Evolutionary conservation across 2,113 vertebrate genomes (phyloP).

Genomic region (Elephas maximus): DNA sequence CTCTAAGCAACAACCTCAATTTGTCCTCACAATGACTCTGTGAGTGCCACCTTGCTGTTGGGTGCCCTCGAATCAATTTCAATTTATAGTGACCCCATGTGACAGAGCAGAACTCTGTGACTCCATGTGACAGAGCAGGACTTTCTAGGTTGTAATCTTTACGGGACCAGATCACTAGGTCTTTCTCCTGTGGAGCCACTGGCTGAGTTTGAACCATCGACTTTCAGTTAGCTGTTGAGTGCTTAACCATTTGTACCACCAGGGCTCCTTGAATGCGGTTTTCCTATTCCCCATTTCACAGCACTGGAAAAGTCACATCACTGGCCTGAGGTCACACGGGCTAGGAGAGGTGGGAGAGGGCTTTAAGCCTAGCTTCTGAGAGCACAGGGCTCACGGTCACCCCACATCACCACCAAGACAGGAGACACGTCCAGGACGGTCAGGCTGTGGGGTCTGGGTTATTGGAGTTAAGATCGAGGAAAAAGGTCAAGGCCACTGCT

Average conservation of each 20-base stretch:
- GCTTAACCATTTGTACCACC: background rate
- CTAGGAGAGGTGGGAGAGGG: background rate
- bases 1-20: background rate
- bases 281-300: accelerated
- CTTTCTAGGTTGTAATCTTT: too few relatives aligned
- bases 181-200: too few relatives aligned
- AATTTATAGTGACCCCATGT: too few relatives aligned
- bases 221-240: background rate
- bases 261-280: background rate
- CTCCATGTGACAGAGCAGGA: too few relatives aligned
- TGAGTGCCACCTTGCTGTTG: background rate
- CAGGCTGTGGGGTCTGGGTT: background rate
- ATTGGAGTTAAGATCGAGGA: background rate
- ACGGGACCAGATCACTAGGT: too few relatives aligned
- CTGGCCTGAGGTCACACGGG: background rate
- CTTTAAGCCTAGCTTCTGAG: background rate
- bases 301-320: accelerated
- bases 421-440: accelerated
- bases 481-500: background rate
- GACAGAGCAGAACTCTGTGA: too few relatives aligned
- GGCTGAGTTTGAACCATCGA: too few relatives aligned
- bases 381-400: accelerated
- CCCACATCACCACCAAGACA: background rate
- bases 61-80: background rate
- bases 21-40: background rate